Conservation (phyloP, 2,888 invertebrate genomes). For the Apodemia zela region DNA sequence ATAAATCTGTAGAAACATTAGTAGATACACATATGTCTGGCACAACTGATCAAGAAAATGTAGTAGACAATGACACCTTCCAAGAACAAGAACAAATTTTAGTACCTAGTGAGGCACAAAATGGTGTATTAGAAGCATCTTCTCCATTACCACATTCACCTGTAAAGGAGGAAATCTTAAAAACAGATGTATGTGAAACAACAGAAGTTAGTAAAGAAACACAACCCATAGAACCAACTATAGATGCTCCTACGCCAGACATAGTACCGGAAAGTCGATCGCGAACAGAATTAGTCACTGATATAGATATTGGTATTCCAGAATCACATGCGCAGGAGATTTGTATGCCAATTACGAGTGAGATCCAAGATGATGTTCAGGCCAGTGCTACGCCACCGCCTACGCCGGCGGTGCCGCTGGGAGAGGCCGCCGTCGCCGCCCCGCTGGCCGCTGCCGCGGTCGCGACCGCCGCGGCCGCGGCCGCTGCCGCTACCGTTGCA, state of each 20-base stretch:
- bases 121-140: not conserved
- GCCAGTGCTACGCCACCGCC: conserved; percentile 43
- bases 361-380: conserved; percentile 56
- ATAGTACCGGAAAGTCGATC: conserved; percentile 53
- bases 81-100: not conserved
- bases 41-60: not conserved
- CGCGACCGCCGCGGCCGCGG: conserved; percentile 47
- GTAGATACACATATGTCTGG: not conserved
- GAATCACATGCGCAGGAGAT: conserved; percentile 71
- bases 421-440: conserved; percentile 37
- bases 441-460: conserved; percentile 41
- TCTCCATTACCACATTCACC: not conserved
- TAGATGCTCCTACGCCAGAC: conserved; percentile 58
- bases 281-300: conserved; percentile 59
- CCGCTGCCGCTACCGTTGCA: conserved; percentile 39
- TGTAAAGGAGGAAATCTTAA: not conserved
- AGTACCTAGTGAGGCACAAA: not conserved
- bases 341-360: conserved; percentile 66
- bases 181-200: not conserved
- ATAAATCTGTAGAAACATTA: conserved; percentile 1
- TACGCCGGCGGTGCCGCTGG: conserved; percentile 40
- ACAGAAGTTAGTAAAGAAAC: conserved; percentile 7
- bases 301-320: conserved; percentile 61
- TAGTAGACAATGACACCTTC: not conserved
- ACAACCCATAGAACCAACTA: conserved; percentile 22